A percentile compares a stretch with the other conserved stretches of the same genome.
These are phyloP conservation scores for Microcebus jonahi DNA, from an alignment of 2,113 vertebrate genomes.

Conservation along the genomic window DNA sequence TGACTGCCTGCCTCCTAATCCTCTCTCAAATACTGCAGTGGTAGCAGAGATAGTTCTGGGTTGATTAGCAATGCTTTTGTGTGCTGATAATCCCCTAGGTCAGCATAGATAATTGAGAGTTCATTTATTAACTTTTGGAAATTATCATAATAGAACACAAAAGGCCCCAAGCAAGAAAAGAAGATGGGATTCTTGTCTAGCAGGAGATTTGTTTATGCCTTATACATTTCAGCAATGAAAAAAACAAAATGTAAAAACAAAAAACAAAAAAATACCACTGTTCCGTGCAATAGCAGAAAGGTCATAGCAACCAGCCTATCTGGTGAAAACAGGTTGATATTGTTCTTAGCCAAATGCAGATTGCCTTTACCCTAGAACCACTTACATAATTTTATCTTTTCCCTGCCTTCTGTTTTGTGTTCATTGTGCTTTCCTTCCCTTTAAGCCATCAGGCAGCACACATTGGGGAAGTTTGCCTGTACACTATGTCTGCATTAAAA, in stretches of 20 bases:
- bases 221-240: not conserved
- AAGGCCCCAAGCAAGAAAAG: not conserved
- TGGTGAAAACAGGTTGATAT: conserved; percentile 35
- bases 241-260: not conserved
- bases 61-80: not conserved
- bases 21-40: not conserved
- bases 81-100: not conserved
- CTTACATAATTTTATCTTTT: not conserved
- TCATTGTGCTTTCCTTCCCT: not conserved
- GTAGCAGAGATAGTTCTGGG: not conserved
- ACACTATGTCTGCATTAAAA: not conserved
- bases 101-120: conserved; percentile 33
- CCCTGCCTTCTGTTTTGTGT: not conserved
- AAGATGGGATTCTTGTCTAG: conserved; percentile 25
- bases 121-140: conserved; percentile 46
- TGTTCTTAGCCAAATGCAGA: conserved; percentile 35
- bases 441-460: not conserved
- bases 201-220: conserved; percentile 17
- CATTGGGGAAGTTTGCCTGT: not conserved
- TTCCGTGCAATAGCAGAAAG: conserved; percentile 18
- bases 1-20: not conserved
- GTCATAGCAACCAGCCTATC: not conserved
- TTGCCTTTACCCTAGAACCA: not conserved
- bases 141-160: conserved; percentile 11
- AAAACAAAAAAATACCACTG: not conserved